Percentiles rank a stretch among this genome's conserved stretches.
phyloP scores from a whole-genome alignment of 2,797 vertebrate genomes.

The Bradypodion pumilum region DNA sequence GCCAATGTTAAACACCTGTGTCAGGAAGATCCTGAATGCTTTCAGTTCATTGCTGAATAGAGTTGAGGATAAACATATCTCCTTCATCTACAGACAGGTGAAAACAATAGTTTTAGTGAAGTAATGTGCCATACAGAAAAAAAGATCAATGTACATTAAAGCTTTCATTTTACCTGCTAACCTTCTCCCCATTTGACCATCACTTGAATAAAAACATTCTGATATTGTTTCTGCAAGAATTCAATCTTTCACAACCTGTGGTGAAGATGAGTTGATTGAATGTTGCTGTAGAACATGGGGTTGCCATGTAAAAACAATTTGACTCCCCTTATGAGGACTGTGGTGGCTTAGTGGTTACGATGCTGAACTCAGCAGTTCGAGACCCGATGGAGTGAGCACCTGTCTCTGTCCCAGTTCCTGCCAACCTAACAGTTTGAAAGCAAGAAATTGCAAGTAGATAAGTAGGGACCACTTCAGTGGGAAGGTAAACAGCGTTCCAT shows the following conservation, averaged over 20 bases:
- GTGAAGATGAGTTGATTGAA: constrained; percentile 49
- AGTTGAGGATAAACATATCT: constrained; percentile 60
- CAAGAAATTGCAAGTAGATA: too few relatives aligned
- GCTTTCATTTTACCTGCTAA: constrained; percentile 52
- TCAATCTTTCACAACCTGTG: constrained; percentile 56
- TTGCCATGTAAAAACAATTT: neutral
- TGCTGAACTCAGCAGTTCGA: too few relatives aligned
- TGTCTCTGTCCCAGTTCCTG: too few relatives aligned
- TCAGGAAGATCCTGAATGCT: constrained; percentile 47
- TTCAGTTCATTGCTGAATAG: constrained; percentile 57
- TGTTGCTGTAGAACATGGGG: constrained; percentile 35
- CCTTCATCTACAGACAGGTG: constrained; percentile 51
- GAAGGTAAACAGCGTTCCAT: too few relatives aligned
- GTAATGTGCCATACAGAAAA: constrained; percentile 52
- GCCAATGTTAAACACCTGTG: constrained; percentile 61
- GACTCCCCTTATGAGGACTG: neutral
- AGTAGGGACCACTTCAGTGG: too few relatives aligned
- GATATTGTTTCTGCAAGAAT: constrained; percentile 62
- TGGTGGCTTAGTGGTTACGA: too few relatives aligned
- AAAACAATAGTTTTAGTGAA: constrained; percentile 63
- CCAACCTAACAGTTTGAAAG: too few relatives aligned
- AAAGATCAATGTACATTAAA: neutral
- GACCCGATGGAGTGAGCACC: too few relatives aligned
- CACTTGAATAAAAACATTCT: constrained; percentile 62
- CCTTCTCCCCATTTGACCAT: constrained; percentile 43